Evolutionary conservation across 2,113 vertebrate genomes (phyloP), one percentile per base, ranked within the genome.

Genomic region (Recurvirostra avosetta): DNA sequence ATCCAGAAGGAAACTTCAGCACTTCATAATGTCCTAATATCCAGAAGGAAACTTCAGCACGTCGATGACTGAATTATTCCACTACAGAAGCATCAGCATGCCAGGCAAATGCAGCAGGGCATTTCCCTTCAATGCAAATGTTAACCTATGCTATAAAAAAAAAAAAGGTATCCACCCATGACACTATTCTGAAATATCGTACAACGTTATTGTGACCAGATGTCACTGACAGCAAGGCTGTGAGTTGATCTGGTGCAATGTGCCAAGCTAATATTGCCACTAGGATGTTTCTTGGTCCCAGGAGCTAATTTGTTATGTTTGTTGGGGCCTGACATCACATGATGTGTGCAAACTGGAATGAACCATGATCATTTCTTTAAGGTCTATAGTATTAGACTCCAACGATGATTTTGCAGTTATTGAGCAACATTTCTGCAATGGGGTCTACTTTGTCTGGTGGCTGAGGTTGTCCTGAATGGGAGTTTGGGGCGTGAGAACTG

Each of bases 301-400:
- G 20, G 30, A 77, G 30, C 29, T 34, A 27, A 81, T 75, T 30
- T 41, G 41, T 7, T 34, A 45, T 17, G 13, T 68, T 65, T 40
- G 26, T 22, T 10, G 8, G 34, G 12, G 18, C 9, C 56, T 75
- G 53, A 17, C 93, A 68, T 93, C 84, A 16, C 94, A 67, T 68
- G 65, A 74, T 17, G 88, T 96, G 52, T 78, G 93, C 27, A 96
- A 93, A 72, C 86, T 84, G 0, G 74, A 94, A 49, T 77, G 80
- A 92, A 77, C 78, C 13, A 43, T 53, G 5, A 95, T 23, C 5
- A 56, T 85, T 66, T 91, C 74, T 59, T 95, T 87, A 15, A 80
- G 75, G 15, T 58, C 86, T 66, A 92, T 58, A 2, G 13, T 73
- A 86, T 71, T 83, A 55, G 40, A 52, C 56, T 91, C 38, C 62